phyloP scores from a whole-genome alignment of 2,888 invertebrate species.

The Brachycybe producta region DNA sequence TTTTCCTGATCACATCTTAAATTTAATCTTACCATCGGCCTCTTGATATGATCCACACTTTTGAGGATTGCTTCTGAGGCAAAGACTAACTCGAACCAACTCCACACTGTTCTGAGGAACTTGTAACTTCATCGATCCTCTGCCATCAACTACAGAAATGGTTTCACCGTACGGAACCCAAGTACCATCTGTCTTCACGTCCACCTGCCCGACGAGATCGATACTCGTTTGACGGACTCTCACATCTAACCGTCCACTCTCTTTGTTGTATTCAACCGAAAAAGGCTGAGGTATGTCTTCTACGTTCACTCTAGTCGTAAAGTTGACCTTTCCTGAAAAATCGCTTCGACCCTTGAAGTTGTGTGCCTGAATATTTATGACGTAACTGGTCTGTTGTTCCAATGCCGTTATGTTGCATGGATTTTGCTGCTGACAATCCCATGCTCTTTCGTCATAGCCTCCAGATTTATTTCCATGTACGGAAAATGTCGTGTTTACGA shows the following conservation, averaged over 20 bases:
- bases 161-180: conserved; percentile 9
- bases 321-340: conserved; percentile 58
- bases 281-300: conserved; percentile 24
- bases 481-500: conserved; percentile 72
- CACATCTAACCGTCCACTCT: conserved; percentile 22
- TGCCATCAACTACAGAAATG: conserved; percentile 6
- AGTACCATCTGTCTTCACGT: conserved; percentile 8
- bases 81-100: conserved; percentile 60
- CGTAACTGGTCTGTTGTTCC: conserved; percentile 73
- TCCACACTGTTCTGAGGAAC: conserved; percentile 10
- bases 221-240: conserved; percentile 22
- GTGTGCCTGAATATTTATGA: conserved; percentile 70
- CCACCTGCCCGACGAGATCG: conserved; percentile 20
- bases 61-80: conserved; percentile 63
- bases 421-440: conserved; percentile 66
- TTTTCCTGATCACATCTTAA: too few species aligned
- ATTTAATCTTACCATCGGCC: conserved; percentile 44
- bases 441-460: conserved; percentile 11
- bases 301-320: conserved; percentile 12
- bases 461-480: conserved; percentile 52
- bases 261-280: conserved; percentile 24
- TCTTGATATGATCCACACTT: conserved; percentile 71
- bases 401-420: conserved; percentile 75
- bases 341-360: conserved; percentile 79
- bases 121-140: conserved; percentile 11